Evolutionary conservation across 2,113 vertebrate genomes (phyloP).

Genomic region (Gallinago media): DNA sequence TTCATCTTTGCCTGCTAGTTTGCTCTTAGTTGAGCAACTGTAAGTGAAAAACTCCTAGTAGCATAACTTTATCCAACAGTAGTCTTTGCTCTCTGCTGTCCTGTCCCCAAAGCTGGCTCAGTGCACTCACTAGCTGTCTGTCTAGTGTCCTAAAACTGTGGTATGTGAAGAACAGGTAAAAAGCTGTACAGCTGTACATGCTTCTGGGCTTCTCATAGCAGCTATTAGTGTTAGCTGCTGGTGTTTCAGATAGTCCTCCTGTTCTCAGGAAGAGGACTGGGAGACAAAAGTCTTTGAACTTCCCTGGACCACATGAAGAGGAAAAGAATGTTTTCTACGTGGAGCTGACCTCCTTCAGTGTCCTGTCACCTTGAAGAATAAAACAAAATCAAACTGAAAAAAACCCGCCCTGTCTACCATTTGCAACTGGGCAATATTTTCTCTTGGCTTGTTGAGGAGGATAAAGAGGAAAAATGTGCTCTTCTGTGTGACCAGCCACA

Average conservation of each 20-base stretch:
- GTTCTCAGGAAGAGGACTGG: neutral
- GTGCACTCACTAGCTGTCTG: neutral
- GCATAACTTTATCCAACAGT: neutral
- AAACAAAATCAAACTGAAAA: neutral
- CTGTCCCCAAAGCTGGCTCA: neutral
- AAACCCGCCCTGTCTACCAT: neutral
- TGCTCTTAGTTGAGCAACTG: neutral
- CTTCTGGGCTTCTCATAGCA: neutral
- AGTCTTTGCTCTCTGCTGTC: neutral
- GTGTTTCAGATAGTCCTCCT: neutral
- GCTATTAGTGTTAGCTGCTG: neutral
- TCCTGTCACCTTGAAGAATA: neutral
- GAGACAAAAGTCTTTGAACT: neutral
- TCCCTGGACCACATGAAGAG: neutral
- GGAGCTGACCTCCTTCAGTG: neutral
- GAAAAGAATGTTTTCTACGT: neutral
- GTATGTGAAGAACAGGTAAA: neutral
- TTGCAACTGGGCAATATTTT: neutral
- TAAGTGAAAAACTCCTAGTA: neutral
- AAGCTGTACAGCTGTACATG: neutral
- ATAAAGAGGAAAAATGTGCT: neutral
- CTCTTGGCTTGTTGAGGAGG: neutral
- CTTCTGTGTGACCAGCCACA: neutral
- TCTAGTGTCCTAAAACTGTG: neutral
- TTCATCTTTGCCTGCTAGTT: neutral